Base-by-base conservation (phyloP, 2,797 vertebrate genomes). In the Gobionotothen gibberifrons region DNA sequence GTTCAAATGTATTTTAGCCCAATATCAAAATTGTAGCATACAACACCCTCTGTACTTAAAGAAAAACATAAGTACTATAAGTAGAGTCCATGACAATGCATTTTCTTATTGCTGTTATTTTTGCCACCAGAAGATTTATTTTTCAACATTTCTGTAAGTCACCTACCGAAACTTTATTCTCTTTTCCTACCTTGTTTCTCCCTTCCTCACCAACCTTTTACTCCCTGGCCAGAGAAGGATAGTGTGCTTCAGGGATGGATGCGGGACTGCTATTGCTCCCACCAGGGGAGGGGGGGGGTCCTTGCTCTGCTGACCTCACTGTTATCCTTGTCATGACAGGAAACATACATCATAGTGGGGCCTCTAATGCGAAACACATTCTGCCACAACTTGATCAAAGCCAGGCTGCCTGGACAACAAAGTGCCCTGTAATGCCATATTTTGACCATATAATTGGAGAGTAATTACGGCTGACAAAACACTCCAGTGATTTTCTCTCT, bases 281-380 rank as follows among this genome's bases (percentile, higher is more conserved):
- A 90, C 93, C 94, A 94, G 94, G 94, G 94, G 94, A 26, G 52
- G 12, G 55, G 12, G 55, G 63, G 39, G 69, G 54, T 74, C 64
- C 91, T 91, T 66, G 89, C 92, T 96, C 93, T 74, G 88, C 93
- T 90, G 89, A 90, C 90, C 93, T 94, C 85, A 88, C 92, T 98
- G 97, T 97, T 97, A 96, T 97, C 96, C 95, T 96, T 95, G 92
- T 93, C 76, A 61, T 96, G 96, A 97, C 96, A 96, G 95, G 94
- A 94, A 96, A 94, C 96, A 97, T 97, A 95, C 89, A 97, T 98
- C 96, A 96, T 86, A 58, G 49, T 12, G 84, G 87, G 93, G 92
- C 94, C 83, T 86, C 76, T 92, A 93, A 95, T 95, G 93, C 79
- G 93, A 93, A 94, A 93, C 90, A 91, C 91, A 87, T 93, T 93